Evolutionary conservation across 2,113 vertebrate genomes (phyloP).

Genomic region (Tenebrosternarchus preto): DNA sequence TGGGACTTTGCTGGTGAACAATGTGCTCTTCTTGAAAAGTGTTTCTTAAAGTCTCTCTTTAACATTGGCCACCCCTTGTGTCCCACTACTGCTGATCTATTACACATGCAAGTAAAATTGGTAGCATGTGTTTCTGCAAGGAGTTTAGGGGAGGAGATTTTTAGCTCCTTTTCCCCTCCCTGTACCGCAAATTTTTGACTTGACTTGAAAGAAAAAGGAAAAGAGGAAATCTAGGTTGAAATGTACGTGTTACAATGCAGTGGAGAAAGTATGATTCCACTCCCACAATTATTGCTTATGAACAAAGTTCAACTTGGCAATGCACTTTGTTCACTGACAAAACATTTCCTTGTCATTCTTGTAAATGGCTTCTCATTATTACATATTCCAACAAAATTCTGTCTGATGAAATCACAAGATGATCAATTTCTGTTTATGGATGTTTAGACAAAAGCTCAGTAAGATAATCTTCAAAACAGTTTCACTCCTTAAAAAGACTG

Average conservation of each 20-base stretch:
- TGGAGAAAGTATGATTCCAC: background rate
- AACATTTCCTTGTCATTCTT: constrained; percentile 5
- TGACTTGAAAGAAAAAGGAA: constrained; percentile 20
- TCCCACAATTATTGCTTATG: constrained; percentile 26
- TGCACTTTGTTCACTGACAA: constrained; percentile 33
- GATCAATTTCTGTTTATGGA: background rate
- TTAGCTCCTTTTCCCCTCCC: background rate
- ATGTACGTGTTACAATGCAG: background rate
- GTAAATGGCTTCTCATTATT: background rate
- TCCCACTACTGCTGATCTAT: constrained; percentile 1
- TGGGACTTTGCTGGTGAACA: background rate
- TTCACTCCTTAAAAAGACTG: too few relatives aligned
- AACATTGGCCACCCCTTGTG: background rate
- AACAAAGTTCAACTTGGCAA: constrained; percentile 24
- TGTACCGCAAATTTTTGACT: constrained; percentile 14
- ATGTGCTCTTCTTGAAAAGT: constrained; percentile 8
- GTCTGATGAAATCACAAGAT: background rate
- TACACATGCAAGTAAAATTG: constrained; percentile 49
- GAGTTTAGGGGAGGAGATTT: constrained; percentile 44
- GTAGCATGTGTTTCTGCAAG: constrained; percentile 53
- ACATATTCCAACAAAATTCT: too few relatives aligned
- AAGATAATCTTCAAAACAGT: background rate
- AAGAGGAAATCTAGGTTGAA: background rate
- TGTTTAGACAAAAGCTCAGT: too few relatives aligned
- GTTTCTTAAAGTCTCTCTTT: background rate